Evolutionary conservation across 1,140 invertebrate species (phyloP).

Genomic region (Thaumetopoea pityocampa): DNA sequence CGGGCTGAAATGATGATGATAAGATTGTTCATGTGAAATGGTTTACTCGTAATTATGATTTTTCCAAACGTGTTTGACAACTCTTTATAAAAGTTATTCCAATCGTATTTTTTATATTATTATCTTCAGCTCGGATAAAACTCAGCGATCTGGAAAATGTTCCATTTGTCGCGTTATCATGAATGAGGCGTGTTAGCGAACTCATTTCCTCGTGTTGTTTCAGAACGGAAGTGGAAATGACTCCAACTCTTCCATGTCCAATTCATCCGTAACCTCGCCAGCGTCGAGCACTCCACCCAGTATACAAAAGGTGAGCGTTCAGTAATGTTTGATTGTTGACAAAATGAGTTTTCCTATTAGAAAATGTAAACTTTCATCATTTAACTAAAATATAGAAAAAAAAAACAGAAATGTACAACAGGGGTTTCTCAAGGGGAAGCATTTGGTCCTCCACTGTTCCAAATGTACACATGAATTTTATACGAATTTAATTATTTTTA

Average conservation of each 20-base stretch:
- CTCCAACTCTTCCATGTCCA: constrained; percentile 72
- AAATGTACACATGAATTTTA: too few relatives aligned
- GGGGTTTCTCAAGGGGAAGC: too few relatives aligned
- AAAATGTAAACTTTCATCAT: not conserved
- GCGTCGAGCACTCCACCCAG: constrained; percentile 67
- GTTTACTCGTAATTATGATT: too few relatives aligned
- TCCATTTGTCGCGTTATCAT: constrained; percentile 22
- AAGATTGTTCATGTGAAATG: too few relatives aligned
- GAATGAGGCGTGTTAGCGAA: constrained; percentile 11
- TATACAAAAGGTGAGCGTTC: constrained; percentile 68
- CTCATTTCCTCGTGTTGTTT: constrained; percentile 37
- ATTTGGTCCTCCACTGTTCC: too few relatives aligned
- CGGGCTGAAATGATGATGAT: too few relatives aligned
- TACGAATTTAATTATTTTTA: too few relatives aligned
- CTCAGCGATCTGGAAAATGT: constrained; percentile 33
- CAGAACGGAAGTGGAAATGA: constrained; percentile 67
- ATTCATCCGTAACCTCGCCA: constrained; percentile 70
- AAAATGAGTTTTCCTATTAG: not conserved
- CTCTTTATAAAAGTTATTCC: too few relatives aligned
- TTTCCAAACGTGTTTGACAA: too few relatives aligned
- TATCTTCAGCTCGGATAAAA: constrained; percentile 8
- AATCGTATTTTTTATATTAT: too few relatives aligned
- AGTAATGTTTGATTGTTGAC: not conserved
- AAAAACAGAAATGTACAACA: too few relatives aligned
- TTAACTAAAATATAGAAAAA: too few relatives aligned